These are phyloP conservation scores for Agrotis puta DNA, from an alignment of 2,888 invertebrate species.

Conservation along the genomic window DNA sequence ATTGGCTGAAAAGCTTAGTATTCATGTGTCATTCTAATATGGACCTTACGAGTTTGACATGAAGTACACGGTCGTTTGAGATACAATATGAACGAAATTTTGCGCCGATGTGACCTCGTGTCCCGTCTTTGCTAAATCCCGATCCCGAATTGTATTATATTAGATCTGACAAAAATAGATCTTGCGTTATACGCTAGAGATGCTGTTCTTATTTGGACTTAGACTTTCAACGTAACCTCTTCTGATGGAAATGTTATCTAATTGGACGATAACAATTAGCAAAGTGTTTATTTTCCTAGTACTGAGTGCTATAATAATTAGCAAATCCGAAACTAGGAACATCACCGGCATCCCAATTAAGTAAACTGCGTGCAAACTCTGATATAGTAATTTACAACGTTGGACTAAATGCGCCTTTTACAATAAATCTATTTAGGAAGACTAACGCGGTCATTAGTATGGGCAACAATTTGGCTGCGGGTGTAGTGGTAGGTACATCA, in stretches of 20 bases:
- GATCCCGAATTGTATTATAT: constrained; percentile 63
- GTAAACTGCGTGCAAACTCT: constrained; percentile 33
- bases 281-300: constrained; percentile 10
- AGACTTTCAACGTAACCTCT: constrained; percentile 2
- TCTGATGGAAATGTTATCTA: constrained; percentile 34
- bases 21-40: constrained; percentile 48
- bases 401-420: constrained; percentile 50
- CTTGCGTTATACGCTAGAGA: constrained; percentile 31
- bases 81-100: constrained; percentile 50
- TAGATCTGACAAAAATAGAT: constrained; percentile 61
- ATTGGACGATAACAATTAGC: constrained; percentile 18
- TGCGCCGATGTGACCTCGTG: constrained; percentile 46
- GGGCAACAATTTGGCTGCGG: constrained; percentile 69
- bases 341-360: constrained; percentile 25
- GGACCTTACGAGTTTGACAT: constrained; percentile 35
- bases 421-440: constrained; percentile 64
- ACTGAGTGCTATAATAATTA: constrained; percentile 5
- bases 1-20: constrained; percentile 38
- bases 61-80: constrained; percentile 45
- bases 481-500: constrained; percentile 69
- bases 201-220: constrained; percentile 41
- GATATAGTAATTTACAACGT: constrained; percentile 44
- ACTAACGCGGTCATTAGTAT: constrained; percentile 72
- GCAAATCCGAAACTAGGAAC: constrained; percentile 23
- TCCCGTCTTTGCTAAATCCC: constrained; percentile 62